Base-by-base conservation (phyloP, 1,140 invertebrate genomes). In the Micrasema longulum region DNA sequence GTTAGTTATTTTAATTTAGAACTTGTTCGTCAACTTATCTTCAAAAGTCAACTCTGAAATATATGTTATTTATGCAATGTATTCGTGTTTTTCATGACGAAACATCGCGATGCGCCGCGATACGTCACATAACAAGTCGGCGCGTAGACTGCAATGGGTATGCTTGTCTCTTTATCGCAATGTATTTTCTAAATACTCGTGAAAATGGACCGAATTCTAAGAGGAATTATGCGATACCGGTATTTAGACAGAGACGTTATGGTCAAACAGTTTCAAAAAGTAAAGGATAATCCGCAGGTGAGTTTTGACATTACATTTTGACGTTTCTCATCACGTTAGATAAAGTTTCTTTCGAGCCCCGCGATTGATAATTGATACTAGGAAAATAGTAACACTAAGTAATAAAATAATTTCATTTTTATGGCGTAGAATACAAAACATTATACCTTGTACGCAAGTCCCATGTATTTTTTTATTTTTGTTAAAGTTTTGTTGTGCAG, bases 181-280 rank as follows among this genome's bases (percentile, higher is more conserved):
- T 69, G 67, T 52, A 22, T 70, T 64, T 50, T 31, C 26, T 45
- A 36, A 70, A 70, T 63, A 50, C 23, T n/a, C 47, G 12, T 10
- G 55, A 52, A 63, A 70, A 95, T 96, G 93, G 93, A 96, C 78
- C 89, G 91, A 81, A 93, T 97, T 80, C 84, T 97, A 53, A 88
- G 91, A 81, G 95, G 95, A 35, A 92, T 97, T 60, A 95, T 96
- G 90, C 89, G 90, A 79, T 97, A 96, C 82, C 87, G 94, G 52
- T 87, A 91, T 60, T 91, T 92, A 38, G 91, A 93, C 69, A 88
- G 92, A 73, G 88, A 91, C 72, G 90, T 88, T 79, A 95, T 97
- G 93, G 93, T 97, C 12, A 90, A 95, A 83, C 93, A 97, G 82
- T 97, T 97, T 82, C 83, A 93, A 82, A 85, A 92, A 88, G 93